Percentiles rank a stretch among this genome's conserved stretches.
phyloP scores from a whole-genome alignment of 2,113 vertebrate genomes.

The Sebastes schlegelii region DNA sequence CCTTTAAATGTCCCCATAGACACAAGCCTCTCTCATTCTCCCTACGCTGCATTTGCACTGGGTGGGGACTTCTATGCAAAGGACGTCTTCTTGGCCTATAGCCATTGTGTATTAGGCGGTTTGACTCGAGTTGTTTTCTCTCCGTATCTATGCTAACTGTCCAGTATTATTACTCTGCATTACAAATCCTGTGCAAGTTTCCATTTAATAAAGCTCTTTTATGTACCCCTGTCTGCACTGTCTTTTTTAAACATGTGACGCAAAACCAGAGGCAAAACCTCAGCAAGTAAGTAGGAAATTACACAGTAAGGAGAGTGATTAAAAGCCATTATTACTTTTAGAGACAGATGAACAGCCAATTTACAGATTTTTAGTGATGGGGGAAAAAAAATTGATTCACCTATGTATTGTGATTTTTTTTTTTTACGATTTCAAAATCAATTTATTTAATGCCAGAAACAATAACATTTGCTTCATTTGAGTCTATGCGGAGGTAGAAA shows the following conservation, averaged over 20 bases:
- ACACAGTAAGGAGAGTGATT: too few relatives aligned
- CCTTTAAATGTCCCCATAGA: slow-evolving; percentile 63
- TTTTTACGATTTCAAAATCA: too few relatives aligned
- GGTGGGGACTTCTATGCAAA: slow-evolving; percentile 77
- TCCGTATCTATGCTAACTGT: slow-evolving; percentile 61
- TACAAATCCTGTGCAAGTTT: slow-evolving; percentile 63
- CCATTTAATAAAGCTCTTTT: slow-evolving; percentile 75
- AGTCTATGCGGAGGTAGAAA: too few relatives aligned
- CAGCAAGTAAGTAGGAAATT: too few relatives aligned
- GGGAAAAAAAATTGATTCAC: too few relatives aligned
- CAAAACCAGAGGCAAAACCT: too few relatives aligned
- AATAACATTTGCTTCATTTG: too few relatives aligned
- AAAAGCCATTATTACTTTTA: too few relatives aligned
- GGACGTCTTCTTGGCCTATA: slow-evolving; percentile 28
- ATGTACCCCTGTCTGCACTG: slow-evolving; percentile 16
- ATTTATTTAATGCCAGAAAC: too few relatives aligned
- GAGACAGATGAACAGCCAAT: too few relatives aligned
- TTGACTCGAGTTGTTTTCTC: slow-evolving; percentile 46
- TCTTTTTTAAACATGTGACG: background rate
- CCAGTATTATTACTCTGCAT: slow-evolving; percentile 73
- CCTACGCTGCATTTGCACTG: slow-evolving; percentile 19
- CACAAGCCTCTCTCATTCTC: slow-evolving; percentile 24
- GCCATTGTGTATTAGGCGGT: slow-evolving; percentile 42
- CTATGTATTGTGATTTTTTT: too few relatives aligned
- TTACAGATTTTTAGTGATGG: too few relatives aligned